These are phyloP conservation scores for Castor canadensis DNA, from an alignment of 2,113 vertebrate species.

Conservation along the genomic window DNA sequence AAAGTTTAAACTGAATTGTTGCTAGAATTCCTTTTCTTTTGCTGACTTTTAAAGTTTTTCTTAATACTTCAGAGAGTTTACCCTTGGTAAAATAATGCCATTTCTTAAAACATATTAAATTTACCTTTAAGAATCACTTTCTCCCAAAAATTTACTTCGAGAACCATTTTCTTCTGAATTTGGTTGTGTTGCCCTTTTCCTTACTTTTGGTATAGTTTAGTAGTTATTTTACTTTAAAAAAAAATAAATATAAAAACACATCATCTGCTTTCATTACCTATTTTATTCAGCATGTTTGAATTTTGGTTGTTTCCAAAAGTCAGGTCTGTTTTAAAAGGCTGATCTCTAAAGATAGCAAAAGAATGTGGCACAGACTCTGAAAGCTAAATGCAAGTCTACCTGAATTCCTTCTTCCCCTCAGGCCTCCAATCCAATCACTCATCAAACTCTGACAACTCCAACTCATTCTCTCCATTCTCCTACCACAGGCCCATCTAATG, in stretches of 20 bases:
- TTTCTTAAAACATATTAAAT: slow-evolving; percentile 5
- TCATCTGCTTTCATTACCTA: neutral
- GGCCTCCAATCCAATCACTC: neutral
- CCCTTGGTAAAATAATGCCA: neutral
- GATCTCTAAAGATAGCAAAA: neutral
- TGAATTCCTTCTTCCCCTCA: neutral
- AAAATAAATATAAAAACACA: neutral
- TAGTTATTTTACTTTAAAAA: neutral
- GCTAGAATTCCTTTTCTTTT: neutral
- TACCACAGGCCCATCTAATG: neutral
- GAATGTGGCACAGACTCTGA: neutral
- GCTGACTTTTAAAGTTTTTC: neutral
- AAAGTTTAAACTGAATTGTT: neutral
- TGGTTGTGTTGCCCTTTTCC: neutral
- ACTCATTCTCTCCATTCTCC: neutral
- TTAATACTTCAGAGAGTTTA: neutral
- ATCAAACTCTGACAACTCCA: neutral
- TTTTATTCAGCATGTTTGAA: neutral
- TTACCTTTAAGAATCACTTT: neutral
- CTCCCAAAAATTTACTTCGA: neutral
- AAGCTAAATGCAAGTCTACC: neutral
- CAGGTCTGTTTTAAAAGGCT: neutral
- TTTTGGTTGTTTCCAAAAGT: neutral
- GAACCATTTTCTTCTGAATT: slow-evolving; percentile 23
- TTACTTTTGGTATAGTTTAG: neutral